Evolutionary conservation across 2,113 vertebrate species (phyloP), one percentile per base, ranked within the genome.

Genomic region (Canis aureus): DNA sequence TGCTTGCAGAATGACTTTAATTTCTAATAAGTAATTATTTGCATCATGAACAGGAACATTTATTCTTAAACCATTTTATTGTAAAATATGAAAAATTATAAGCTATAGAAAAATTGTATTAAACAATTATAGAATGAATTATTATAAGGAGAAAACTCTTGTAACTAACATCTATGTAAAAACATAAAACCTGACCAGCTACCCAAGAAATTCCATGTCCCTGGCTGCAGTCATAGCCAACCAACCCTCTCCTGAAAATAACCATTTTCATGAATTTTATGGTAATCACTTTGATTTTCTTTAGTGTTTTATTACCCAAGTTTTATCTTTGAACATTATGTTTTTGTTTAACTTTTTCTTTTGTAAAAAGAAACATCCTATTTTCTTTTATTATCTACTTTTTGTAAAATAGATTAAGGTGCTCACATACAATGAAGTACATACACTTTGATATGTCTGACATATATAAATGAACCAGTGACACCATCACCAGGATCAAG

Each of bases 81-180:
- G 0, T 79, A 92, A 91, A 96, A 73, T 71, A 57, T 67, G 60
- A 84, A 71, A 89, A 84, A 84, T 32, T 91, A 0, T 84, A 80
- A 93, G n/a, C 57, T 25, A 79, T 8, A 83, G 17, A 84, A 94
- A 83, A 83, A 73, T 7, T 69, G 1, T 20, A 53, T 90, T 66
- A 94, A 92, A 93, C 35, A 91, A 85, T 79, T 93, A 60, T 27
- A 87, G 78, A 23, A 76, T 62, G 13, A 91, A 95, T 93, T 84
- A 29, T 38, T 78, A 43, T 76, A 43, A 87, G 35, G 53, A 90
- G 23, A 79, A 93, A 53, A 96, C 29, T 89, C n/a, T 86, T 74
- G 25, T 85, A 69, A 43, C n/a, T 82, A 90, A 13, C 27, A 94
- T 49, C 67, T 53, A 87, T 3, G 19, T 86, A 8, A 78, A 96